phyloP scores from a whole-genome alignment of 2,888 invertebrate species.

The Caenorhabditis parvicauda region DNA sequence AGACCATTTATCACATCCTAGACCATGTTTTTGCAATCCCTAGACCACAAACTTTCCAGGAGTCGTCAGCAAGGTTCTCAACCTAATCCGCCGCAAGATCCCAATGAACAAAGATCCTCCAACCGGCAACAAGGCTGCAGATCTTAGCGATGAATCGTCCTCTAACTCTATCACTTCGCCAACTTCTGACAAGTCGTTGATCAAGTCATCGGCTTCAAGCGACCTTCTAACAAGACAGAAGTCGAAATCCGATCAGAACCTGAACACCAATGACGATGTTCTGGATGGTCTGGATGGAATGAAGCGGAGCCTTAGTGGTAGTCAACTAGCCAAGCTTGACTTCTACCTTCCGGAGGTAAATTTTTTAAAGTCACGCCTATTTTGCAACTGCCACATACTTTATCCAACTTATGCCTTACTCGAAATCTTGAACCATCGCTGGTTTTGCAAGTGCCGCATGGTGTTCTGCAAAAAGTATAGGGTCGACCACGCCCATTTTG shows the following conservation, averaged over 20 bases:
- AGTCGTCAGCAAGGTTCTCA: slow-evolving; percentile 33
- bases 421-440: too few species aligned
- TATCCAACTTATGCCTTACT: too few species aligned
- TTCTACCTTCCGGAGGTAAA: slow-evolving; percentile 49
- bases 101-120: slow-evolving; percentile 63
- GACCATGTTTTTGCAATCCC: too few species aligned
- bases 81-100: slow-evolving; percentile 55
- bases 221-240: slow-evolving; percentile 34
- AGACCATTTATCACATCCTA: too few species aligned
- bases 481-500: neutral
- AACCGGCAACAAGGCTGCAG: slow-evolving; percentile 53
- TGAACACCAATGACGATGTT: slow-evolving; percentile 34
- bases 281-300: slow-evolving; percentile 29
- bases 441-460: too few species aligned
- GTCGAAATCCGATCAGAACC: slow-evolving; percentile 49
- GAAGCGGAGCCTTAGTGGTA: slow-evolving; percentile 53
- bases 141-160: slow-evolving; percentile 46
- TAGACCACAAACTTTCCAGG: slow-evolving; percentile 17
- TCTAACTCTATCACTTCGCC: slow-evolving; percentile 52
- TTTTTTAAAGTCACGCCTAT: too few species aligned
- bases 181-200: slow-evolving; percentile 35
- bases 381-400: neutral
- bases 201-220: slow-evolving; percentile 18
- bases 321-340: slow-evolving; percentile 34
- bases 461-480: too few species aligned